Evolutionary conservation across 2,113 vertebrate species (phyloP).

Genomic region (Misgurnus mizolepis): DNA sequence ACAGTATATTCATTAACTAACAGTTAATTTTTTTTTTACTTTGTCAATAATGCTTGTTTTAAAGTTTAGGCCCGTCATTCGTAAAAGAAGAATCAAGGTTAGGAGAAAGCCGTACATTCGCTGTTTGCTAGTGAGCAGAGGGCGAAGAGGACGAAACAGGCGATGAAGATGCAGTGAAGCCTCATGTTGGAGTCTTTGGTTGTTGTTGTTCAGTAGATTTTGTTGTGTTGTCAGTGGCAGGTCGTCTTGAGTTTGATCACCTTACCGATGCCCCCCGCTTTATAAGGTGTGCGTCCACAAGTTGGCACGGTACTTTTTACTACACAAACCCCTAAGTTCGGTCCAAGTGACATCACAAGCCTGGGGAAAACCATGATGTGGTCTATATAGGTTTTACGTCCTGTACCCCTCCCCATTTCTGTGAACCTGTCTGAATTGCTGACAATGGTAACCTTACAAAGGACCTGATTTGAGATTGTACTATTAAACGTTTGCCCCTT

Average conservation of each 20-base stretch:
- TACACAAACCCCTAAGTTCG: background rate
- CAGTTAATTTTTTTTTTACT: background rate
- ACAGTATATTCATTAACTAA: background rate
- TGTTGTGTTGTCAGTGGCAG: background rate
- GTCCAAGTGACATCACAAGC: conserved; percentile 9
- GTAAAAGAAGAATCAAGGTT: background rate
- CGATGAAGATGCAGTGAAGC: background rate
- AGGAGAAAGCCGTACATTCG: conserved; percentile 26
- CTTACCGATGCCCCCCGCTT: background rate
- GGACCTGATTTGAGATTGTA: background rate
- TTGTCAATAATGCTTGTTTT: too few relatives aligned
- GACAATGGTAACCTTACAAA: background rate
- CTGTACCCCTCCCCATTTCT: conserved; percentile 32
- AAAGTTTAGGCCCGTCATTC: too few relatives aligned
- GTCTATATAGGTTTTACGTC: conserved; percentile 7
- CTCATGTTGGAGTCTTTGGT: conserved; percentile 35
- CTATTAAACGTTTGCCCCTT: background rate
- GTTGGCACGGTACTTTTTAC: background rate
- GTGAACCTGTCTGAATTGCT: background rate
- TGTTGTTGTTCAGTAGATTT: background rate
- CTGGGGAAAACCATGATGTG: conserved; percentile 26
- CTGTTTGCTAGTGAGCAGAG: conserved; percentile 23
- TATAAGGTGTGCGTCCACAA: background rate
- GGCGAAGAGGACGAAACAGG: conserved; percentile 20
- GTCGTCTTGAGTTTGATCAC: background rate